Base-by-base conservation (phyloP, 2,797 vertebrate species). In the Aldrovandia affinis region DNA sequence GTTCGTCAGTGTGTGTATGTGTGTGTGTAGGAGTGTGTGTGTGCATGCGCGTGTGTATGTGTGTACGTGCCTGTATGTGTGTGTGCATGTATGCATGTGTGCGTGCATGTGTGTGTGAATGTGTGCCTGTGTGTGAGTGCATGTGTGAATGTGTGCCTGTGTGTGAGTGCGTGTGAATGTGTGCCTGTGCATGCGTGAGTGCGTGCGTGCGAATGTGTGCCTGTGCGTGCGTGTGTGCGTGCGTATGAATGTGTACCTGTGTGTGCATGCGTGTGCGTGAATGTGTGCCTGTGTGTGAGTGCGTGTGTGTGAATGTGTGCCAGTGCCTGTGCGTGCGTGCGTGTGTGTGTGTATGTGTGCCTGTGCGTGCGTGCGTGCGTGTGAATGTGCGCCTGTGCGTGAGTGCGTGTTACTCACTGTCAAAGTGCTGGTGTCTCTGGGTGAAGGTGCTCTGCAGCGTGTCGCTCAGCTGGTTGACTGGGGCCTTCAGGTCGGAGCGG, bases 361-460 rank as follows among this genome's bases (percentile, higher is more conserved):
- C 39, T 39, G 73, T 25, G 36, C 7, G 33, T 78, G 42, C 47
- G 83, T 28, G 70, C 33, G 85, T 85, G 59, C 83, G 89, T 82
- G 55, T 80, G 80, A 81, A 86, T 50, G 39, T 52, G 88, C 78
- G 85, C 86, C 85, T 88, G 6, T 61, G 89, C 87, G 80, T 12
- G 79, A 0, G 30, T 59, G 55, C 3, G 55, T 4, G 7, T 22
- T 5, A 92, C 98, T 96, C 93, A 99, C 98, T 96, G 91, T 99
- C 98, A 94, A 99, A 99, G 92, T 98, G 98, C 86, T 94, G 95
- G 91, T 98, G 98, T 70, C 96, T 95, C 88, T 97, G 97, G 88
- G 93, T 96, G 90, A 99, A 99, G 92, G 93, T 93, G 42, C 91
- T 95, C 89, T 98, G 97, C 86, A 99, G 91, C 89, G 91, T 95